Evolutionary conservation across 2,113 vertebrate genomes (phyloP).

Genomic region (Engystomops pustulosus): DNA sequence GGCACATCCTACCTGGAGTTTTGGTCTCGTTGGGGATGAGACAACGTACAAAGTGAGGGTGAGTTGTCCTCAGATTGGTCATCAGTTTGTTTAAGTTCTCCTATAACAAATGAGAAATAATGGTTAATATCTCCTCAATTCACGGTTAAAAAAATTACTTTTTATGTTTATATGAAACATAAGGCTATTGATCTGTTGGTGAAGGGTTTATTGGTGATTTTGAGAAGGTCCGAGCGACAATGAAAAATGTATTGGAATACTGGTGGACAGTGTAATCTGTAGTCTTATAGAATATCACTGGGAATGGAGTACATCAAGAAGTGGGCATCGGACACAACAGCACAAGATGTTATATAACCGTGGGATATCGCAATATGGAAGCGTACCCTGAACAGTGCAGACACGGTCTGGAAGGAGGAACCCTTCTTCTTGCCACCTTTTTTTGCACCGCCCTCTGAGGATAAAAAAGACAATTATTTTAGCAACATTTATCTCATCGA

Average conservation of each 20-base stretch:
- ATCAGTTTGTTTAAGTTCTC: conserved; percentile 94
- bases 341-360: background rate
- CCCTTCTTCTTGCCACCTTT: conserved; percentile 93
- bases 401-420: conserved; percentile 94
- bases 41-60: conserved; percentile 92
- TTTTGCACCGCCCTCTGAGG: conserved; percentile 74
- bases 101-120: conserved; percentile 67
- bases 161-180: too few species aligned
- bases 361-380: background rate
- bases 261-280: too few species aligned
- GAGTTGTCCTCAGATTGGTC: conserved; percentile 88
- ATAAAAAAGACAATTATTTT: background rate
- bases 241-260: too few species aligned
- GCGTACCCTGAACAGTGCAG: conserved; percentile 87
- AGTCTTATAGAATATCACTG: too few species aligned
- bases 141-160: too few species aligned
- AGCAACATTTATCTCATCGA: background rate
- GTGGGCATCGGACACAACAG: too few species aligned
- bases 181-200: too few species aligned
- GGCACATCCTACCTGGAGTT: conserved; percentile 80
- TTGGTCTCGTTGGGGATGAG: conserved; percentile 94
- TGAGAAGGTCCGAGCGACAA: too few species aligned
- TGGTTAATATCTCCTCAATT: background rate
- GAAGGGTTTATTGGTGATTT: too few species aligned
- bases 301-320: too few species aligned